Conservation (phyloP, 92 coral and sea anemone genomes). For the Phenganax marumi region DNA sequence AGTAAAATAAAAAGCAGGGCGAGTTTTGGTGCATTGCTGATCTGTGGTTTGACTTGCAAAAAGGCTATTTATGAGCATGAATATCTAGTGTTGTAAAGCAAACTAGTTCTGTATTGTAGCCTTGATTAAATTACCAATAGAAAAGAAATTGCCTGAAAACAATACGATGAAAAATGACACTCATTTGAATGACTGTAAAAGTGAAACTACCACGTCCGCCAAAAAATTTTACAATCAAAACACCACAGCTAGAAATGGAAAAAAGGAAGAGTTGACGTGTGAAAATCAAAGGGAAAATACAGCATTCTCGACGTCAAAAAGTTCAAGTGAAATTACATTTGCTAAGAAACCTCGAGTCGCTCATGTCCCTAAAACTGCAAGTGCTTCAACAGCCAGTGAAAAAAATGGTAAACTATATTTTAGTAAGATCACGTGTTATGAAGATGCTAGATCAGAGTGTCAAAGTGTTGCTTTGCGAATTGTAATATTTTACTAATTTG, state of each 20-base stretch:
- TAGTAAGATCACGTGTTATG: not conserved
- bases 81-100: no score
- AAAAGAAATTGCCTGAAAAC: conserved; percentile 21
- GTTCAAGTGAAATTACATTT: conserved; percentile 5
- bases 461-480: no score
- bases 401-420: conserved; percentile 2
- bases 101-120: not conserved
- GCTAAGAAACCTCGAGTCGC: conserved; percentile 40
- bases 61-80: no score
- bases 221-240: not conserved
- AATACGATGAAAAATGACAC: conserved; percentile 12
- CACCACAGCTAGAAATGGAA: not conserved
- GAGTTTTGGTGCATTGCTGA: no score
- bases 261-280: not conserved
- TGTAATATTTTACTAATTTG: no score
- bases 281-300: not conserved
- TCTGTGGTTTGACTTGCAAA: no score
- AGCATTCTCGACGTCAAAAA: not conserved
- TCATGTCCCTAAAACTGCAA: conserved; percentile 36
- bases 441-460: no score
- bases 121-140: conserved; percentile 22
- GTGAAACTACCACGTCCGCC: not conserved
- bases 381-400: not conserved
- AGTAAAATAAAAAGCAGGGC: no score
- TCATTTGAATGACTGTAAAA: not conserved